Evolutionary conservation across 2,888 invertebrate genomes (phyloP), one percentile per base, ranked within the genome.

Genomic region (Caradrina clavipalpis): DNA sequence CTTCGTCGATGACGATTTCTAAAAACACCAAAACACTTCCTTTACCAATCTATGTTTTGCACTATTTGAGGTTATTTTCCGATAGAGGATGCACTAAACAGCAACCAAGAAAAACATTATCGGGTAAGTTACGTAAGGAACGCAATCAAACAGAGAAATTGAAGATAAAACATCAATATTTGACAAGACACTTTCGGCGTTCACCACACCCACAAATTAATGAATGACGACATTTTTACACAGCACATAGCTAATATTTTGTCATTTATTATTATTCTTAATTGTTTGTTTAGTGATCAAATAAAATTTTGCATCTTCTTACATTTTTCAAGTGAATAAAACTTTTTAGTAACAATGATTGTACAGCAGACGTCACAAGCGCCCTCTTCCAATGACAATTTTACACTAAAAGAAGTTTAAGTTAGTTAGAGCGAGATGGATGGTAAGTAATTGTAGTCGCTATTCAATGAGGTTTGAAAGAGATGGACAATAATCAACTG

Each of bases 1-100:
- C 92, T 98, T 98, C 88, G 98, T 98, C 86, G 97, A 97, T 87
- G 98, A 98, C 91, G 98, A 98, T 93, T 98, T 98, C 98, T 98
- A 97, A 77, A 97, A 97, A 84, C 85, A 84, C 88, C 86, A 86
- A 86, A 89, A 89, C 89, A 89, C 87, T 84, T 82, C 85, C 82
- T 83, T 81, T 83, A 82, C 76, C 69, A 68, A 81, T 78, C 73
- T 70, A 73, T 73, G 56, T 80, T 70, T 64, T n/a, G 55, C 68
- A 75, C 62, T 57, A 26, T 76, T 83, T 64, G 59, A 84, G 81
- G 81, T 87, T 86, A 83, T 61, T 78, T 78, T 73, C 55, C 47
- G 39, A 53, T 10, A 31, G 10, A 54, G 17, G 55, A 51, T 67
- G 35, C 66, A 81, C 65, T 69, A 49, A 62, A 56, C 62, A 62